Evolutionary conservation across 1,140 invertebrate genomes (phyloP).

Genomic region (Euglossa dilemma): DNA sequence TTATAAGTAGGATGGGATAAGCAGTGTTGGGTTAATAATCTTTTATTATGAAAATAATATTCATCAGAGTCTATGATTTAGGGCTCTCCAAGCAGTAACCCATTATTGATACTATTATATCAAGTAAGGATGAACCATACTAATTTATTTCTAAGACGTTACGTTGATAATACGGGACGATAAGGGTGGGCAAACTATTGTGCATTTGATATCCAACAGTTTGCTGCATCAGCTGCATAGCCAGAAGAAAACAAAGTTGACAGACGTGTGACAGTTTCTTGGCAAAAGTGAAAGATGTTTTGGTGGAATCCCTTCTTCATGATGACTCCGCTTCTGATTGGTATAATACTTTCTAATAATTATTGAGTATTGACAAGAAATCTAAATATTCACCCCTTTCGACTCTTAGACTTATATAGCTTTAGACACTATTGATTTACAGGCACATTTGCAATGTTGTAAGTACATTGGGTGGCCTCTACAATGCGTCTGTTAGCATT

Average conservation of each 20-base stretch:
- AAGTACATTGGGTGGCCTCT: conserved; percentile 79
- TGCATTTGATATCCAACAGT: conserved; percentile 82
- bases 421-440: conserved; percentile 70
- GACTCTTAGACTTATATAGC: conserved; percentile 65
- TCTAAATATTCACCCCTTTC: conserved; percentile 70
- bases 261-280: conserved; percentile 71
- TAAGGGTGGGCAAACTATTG: conserved; percentile 77
- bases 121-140: conserved; percentile 65
- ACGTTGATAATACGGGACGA: conserved; percentile 65
- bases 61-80: conserved; percentile 4
- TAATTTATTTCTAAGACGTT: conserved; percentile 71
- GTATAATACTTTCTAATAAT: conserved; percentile 77
- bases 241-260: conserved; percentile 73
- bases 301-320: conserved; percentile 73
- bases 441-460: conserved; percentile 80
- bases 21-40: not conserved
- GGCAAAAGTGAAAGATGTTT: conserved; percentile 74
- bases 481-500: conserved; percentile 69
- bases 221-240: conserved; percentile 76
- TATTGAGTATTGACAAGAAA: conserved; percentile 69
- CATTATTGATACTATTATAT: conserved; percentile 62
- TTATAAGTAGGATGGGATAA: not conserved
- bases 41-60: not conserved
- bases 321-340: conserved; percentile 77
- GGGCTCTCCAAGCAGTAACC: conserved; percentile 69